phyloP scores from a whole-genome alignment of 2,113 vertebrate genomes.

The Helogale parvula region DNA sequence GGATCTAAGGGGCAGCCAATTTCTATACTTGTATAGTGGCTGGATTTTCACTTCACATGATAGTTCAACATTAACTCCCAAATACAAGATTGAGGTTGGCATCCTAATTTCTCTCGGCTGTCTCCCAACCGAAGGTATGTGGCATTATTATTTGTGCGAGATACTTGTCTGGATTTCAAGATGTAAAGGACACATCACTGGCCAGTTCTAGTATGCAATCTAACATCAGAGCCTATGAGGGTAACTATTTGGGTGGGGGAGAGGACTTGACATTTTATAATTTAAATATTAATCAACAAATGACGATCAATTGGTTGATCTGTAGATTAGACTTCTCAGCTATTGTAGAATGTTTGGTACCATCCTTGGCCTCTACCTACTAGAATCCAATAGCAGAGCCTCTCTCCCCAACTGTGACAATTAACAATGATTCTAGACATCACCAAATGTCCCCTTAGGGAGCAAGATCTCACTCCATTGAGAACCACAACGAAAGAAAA shows the following conservation, averaged over 20 bases:
- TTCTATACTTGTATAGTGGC: neutral
- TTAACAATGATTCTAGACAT: neutral
- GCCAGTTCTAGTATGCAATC: neutral
- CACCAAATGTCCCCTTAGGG: neutral
- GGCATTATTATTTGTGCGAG: neutral
- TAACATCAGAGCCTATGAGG: neutral
- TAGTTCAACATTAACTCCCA: neutral
- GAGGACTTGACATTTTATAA: neutral
- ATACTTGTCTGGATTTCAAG: neutral
- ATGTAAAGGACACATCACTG: neutral
- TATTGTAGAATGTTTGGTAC: neutral
- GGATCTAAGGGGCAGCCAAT: neutral
- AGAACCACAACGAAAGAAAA: neutral
- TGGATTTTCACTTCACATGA: neutral
- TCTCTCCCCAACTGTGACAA: neutral
- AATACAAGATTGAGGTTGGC: neutral
- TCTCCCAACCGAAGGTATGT: neutral
- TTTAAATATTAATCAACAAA: constrained; percentile 1
- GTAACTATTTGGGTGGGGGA: neutral
- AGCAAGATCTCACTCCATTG: neutral
- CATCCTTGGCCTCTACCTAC: neutral
- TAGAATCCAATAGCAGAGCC: neutral
- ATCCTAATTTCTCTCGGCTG: neutral
- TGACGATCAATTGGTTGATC: neutral
- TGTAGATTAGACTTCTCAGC: neutral